Evolutionary conservation across 2,113 vertebrate species (phyloP), one percentile per base, ranked within the genome.

Genomic region (Mus spicilegus): DNA sequence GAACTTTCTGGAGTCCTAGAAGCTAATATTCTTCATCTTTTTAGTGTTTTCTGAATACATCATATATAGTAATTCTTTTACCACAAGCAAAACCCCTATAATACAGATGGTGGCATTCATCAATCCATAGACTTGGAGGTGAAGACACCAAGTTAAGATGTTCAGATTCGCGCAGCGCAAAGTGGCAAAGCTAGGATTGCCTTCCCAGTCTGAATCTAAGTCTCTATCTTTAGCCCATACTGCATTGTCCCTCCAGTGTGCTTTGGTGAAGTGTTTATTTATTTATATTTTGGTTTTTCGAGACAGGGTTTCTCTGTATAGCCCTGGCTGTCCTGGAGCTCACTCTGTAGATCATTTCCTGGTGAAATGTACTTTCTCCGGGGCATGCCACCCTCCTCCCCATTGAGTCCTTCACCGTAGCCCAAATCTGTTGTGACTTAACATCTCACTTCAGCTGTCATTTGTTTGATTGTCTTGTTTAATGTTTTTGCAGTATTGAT

Each of bases 191-290:
- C 54, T 80, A 24, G 24, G 73, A 20, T n/a, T 33, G 5, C 36
- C 39, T 2, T 28, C 56, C 49, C 36, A 20, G 13, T 26, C 58
- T 67, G 56, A n/a, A 4, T n/a, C 84, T 5, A 33, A 58, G 58
- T 70, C 14, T 42, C 33, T 4, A 9, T 39, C 24, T 51, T 85
- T 22, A 19, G 8, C 4, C 17, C 39, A 0, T 4, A 9, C 58
- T 11, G 1, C 7, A 4, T 3, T 8, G 3, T 17, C 28, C 67
- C 8, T 42, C 76, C 33, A 9, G 0, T 2, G 22, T 7, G 22
- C 72, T n/a, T 67, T 9, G 30, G 75, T 46, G 7, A 22, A 20
- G 2, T n/a, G n/a, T 49, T 49, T 49, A 49, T 49, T 49, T 49
- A 49, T 49, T 49, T 49, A 49, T 49, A n/a, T n/a, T 49, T 49